Evolutionary conservation across 2,797 vertebrate genomes (phyloP).

Genomic region (Sorex maritimensis): DNA sequence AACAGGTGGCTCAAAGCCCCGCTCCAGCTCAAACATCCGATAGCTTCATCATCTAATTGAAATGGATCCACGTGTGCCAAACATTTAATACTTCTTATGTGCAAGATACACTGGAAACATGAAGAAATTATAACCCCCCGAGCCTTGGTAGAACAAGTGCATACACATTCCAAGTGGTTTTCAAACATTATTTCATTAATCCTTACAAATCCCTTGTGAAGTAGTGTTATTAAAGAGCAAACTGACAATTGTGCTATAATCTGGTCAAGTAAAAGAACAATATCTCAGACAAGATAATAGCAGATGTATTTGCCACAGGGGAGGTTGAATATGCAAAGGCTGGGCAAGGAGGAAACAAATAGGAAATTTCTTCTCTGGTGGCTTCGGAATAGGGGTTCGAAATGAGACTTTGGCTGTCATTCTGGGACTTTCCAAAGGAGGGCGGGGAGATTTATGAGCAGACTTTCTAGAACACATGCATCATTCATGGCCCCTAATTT

Average conservation of each 20-base stretch:
- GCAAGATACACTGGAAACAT: slow-evolving; percentile 64
- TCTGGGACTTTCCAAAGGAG: slow-evolving; percentile 70
- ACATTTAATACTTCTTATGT: slow-evolving; percentile 70
- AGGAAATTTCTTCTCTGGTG: slow-evolving; percentile 81
- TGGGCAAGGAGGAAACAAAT: slow-evolving; percentile 71
- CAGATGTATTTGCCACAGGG: slow-evolving; percentile 70
- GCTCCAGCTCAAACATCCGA: neutral
- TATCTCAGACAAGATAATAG: slow-evolving; percentile 84
- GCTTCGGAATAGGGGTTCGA: slow-evolving; percentile 66
- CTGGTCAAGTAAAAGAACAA: slow-evolving; percentile 83
- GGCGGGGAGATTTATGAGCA: slow-evolving; percentile 77
- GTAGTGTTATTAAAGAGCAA: slow-evolving; percentile 82
- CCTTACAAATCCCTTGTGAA: slow-evolving; percentile 83
- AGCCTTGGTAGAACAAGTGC: slow-evolving; percentile 61
- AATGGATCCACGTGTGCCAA: slow-evolving; percentile 56
- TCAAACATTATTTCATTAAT: slow-evolving; percentile 87
- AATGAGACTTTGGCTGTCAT: slow-evolving; percentile 75
- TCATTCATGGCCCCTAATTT: slow-evolving; percentile 88
- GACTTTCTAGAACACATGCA: slow-evolving; percentile 83
- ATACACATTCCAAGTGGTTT: slow-evolving; percentile 82
- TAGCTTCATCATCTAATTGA: slow-evolving; percentile 68
- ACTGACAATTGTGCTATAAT: slow-evolving; percentile 81
- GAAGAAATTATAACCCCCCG: slow-evolving; percentile 68
- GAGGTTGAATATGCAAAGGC: slow-evolving; percentile 73
- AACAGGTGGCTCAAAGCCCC: neutral